Evolutionary conservation across 2,888 invertebrate species (phyloP).

Genomic region (Myathropa florea): DNA sequence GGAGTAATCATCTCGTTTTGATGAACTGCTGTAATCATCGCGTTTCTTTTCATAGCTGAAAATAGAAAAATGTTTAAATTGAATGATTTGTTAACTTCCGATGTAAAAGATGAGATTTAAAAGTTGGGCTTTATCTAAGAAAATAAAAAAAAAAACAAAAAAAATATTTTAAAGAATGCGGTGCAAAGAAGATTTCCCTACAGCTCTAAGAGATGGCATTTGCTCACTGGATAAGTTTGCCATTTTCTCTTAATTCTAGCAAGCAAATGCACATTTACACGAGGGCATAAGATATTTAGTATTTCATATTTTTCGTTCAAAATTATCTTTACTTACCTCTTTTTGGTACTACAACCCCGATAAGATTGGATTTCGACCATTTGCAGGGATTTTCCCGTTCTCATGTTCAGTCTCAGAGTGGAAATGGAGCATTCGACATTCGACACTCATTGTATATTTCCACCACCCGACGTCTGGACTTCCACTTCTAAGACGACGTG

Average conservation of each 20-base stretch:
- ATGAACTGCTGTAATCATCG: constrained; percentile 76
- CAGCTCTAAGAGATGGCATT: not conserved
- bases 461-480: not conserved
- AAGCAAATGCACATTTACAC: not conserved
- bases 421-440: not conserved
- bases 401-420: not conserved
- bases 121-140: too few species aligned
- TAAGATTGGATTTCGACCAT: constrained; percentile 26
- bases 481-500: not conserved
- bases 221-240: too few species aligned
- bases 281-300: not conserved
- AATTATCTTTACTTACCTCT: constrained; percentile 21
- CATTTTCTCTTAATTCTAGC: not conserved
- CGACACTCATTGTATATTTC: not conserved
- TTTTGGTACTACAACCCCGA: constrained; percentile 35
- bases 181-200: not conserved
- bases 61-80: not conserved
- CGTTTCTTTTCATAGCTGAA: constrained; percentile 78
- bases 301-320: not conserved
- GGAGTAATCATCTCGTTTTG: constrained; percentile 73
- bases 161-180: not conserved
- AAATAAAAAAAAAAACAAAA: not conserved
- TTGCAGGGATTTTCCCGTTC: not conserved
- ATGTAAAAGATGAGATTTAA: not conserved
- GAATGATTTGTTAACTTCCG: not conserved